Percentiles rank a stretch among this genome's conserved stretches.
These are phyloP conservation scores for Ophioninae sp. DNA, from an alignment of 2,888 invertebrate species.

Conservation along the genomic window DNA sequence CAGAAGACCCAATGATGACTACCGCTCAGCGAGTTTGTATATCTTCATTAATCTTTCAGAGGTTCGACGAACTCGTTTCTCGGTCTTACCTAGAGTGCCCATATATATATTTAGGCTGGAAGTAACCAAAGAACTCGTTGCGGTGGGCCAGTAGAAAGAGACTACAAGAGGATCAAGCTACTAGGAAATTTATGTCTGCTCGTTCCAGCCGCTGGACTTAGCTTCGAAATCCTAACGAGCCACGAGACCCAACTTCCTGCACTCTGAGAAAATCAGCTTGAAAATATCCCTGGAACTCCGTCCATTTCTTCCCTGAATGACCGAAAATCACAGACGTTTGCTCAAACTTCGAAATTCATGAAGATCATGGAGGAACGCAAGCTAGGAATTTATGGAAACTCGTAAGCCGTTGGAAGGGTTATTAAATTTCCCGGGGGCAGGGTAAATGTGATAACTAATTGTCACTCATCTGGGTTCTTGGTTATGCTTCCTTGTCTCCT, in stretches of 20 bases:
- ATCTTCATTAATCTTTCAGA: slow-evolving; percentile 64
- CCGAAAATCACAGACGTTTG: neutral
- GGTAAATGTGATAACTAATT: neutral
- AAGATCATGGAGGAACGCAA: neutral
- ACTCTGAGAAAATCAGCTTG: slow-evolving; percentile 21
- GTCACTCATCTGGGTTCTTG: neutral
- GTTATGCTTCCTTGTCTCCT: neutral
- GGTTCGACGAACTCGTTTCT: slow-evolving; percentile 63
- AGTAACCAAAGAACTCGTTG: neutral
- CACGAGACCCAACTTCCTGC: slow-evolving; percentile 22
- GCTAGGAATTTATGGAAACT: neutral
- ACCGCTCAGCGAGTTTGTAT: slow-evolving; percentile 64
- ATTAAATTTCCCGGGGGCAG: neutral
- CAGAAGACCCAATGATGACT: slow-evolving; percentile 51
- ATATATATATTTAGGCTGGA: slow-evolving; percentile 23
- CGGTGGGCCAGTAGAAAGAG: slow-evolving; percentile 1
- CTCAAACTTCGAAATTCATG: slow-evolving; percentile 4
- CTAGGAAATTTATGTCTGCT: slow-evolving; percentile 51
- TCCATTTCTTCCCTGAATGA: neutral
- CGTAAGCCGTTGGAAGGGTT: neutral
- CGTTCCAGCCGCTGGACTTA: slow-evolving; percentile 55
- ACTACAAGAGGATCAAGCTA: slow-evolving; percentile 13
- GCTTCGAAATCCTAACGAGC: slow-evolving; percentile 52
- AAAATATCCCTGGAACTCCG: slow-evolving; percentile 7
- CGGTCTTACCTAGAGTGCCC: slow-evolving; percentile 23